Conservation (phyloP, 2,888 invertebrate species). For the Drosophila aldrichi region DNA sequence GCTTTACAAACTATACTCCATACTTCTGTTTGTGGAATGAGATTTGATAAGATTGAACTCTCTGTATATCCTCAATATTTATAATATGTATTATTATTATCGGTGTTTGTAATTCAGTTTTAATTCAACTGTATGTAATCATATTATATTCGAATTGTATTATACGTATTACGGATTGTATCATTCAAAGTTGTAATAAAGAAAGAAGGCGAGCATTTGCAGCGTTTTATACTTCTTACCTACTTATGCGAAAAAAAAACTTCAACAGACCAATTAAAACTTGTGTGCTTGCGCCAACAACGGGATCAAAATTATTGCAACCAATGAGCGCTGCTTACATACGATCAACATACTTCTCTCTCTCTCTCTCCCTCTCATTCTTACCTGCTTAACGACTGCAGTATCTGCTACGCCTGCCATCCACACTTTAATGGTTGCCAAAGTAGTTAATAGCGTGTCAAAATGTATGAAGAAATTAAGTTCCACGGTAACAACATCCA, state of each 20-base stretch:
- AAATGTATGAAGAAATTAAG: no score
- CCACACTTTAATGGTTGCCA: background rate
- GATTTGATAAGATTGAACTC: conserved; percentile 21
- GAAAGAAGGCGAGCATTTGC: conserved; percentile 42
- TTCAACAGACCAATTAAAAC: background rate
- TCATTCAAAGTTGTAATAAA: conserved; percentile 60
- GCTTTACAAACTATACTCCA: conserved; percentile 4
- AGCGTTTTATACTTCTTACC: background rate
- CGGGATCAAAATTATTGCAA: background rate
- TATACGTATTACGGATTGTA: conserved; percentile 40
- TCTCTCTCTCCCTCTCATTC: background rate
- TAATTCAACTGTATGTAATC: conserved; percentile 45
- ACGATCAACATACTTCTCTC: background rate
- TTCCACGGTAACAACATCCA: background rate
- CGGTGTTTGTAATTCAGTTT: conserved; percentile 34
- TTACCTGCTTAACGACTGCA: no score
- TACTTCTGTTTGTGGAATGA: conserved; percentile 18
- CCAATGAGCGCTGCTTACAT: background rate
- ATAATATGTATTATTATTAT: conserved; percentile 18
- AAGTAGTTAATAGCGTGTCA: background rate
- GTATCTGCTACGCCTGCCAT: background rate
- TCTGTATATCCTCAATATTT: conserved; percentile 28
- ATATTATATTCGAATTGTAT: conserved; percentile 47
- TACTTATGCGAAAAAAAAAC: no score
- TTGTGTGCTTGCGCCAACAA: background rate